Evolutionary conservation across 1,140 invertebrate genomes (phyloP), one percentile per base, ranked within the genome.

Genomic region (Drosophila obscura): DNA sequence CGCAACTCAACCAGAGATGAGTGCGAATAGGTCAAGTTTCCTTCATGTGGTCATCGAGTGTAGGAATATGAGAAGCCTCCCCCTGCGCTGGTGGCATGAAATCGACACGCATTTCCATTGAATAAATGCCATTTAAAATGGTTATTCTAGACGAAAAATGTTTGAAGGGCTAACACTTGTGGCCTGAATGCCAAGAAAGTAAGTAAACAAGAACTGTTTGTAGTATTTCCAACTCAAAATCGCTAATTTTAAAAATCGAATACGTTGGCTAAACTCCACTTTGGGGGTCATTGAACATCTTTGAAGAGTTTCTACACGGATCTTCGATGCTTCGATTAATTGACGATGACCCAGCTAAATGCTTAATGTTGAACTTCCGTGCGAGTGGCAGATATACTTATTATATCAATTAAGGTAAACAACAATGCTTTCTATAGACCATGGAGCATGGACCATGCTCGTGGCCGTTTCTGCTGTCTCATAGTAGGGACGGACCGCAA

Each of bases 391-490:
- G 71, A 80, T 83, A 71, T 76, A 58, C 62, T 68, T 85, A 80
- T 80, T 77, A 84, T 58, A 87, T 61, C 82, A 84, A 87, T 87
- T 81, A 84, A 84, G 79, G 61, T 77, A 73, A 77, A 46, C 71
- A 67, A 83, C 80, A 49, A 80, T 64, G 71, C 48, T 51, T 53
- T 79, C 59, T 44, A 64, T 53, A 28, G 45, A 65, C 43, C 55
- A 39, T 24, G 22, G 2, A 3, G 3, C 31, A 9, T 7, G 11
- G 11, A 4, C 9, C 35, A 4, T 6, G 31, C 3, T 15, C 35
- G 16, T 31, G 52, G 41, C 19, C 28, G 19, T 64, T 74, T 81
- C 1, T 87, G 81, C 82, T 67, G 65, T 74, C 74, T 85, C 81
- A 85, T 82, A 64, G 60, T 82, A 61, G 60, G 60, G 49, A 59